Conservation (phyloP, 2,888 invertebrate genomes). For the Ophonus ardosiacus region DNA sequence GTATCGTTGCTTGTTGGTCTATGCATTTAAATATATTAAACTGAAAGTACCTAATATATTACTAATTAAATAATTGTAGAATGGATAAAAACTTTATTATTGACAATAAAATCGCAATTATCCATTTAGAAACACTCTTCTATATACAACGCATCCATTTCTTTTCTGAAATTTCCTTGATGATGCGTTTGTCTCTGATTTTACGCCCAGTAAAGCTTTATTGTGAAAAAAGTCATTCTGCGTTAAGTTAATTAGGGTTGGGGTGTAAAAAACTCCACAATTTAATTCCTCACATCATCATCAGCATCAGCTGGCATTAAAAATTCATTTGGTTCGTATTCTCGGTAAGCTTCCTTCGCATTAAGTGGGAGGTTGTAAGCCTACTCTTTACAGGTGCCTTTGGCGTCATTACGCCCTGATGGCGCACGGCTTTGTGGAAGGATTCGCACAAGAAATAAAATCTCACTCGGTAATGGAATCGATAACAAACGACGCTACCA, state of each 20-base stretch:
- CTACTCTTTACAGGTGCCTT: slow-evolving; percentile 53
- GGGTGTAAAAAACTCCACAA: neutral
- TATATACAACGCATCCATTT: too few species aligned
- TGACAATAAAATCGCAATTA: too few species aligned
- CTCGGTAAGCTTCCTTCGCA: slow-evolving; percentile 40
- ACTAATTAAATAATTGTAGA: too few species aligned
- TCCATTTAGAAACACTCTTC: too few species aligned
- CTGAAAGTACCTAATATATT: too few species aligned
- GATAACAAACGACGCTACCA: slow-evolving; percentile 61
- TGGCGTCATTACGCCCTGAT: slow-evolving; percentile 58
- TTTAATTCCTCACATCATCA: slow-evolving; percentile 6
- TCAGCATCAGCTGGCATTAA: slow-evolving; percentile 54
- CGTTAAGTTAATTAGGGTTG: neutral
- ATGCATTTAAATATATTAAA: too few species aligned
- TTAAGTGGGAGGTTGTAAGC: slow-evolving; percentile 54
- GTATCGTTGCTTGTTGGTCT: too few species aligned
- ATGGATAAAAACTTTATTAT: too few species aligned
- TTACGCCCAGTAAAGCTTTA: neutral
- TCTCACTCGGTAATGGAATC: slow-evolving; percentile 59
- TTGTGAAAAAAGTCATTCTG: neutral
- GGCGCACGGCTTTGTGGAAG: slow-evolving; percentile 39
- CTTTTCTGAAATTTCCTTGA: too few species aligned
- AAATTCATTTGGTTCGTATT: slow-evolving; percentile 59
- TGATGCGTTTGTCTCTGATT: neutral
- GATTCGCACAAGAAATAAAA: slow-evolving; percentile 60